Conservation (phyloP, 2,113 vertebrate species). For the Pelecanoides urinatrix region DNA sequence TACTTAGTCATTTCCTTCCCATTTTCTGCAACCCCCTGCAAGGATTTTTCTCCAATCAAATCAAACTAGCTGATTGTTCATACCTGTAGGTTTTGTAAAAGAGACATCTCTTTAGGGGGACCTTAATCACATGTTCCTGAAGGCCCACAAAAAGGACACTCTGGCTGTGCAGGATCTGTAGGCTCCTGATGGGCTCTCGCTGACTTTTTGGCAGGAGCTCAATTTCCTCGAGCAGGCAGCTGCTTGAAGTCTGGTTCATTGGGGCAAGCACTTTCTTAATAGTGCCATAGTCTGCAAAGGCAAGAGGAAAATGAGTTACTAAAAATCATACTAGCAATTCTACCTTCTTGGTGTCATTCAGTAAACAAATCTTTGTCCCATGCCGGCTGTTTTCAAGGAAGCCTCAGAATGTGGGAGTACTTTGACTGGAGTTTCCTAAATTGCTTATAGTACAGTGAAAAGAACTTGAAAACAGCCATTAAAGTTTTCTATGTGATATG, state of each 20-base stretch:
- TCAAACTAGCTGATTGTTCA: background rate
- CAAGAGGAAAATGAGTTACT: background rate
- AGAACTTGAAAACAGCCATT: background rate
- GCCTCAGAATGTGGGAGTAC: background rate
- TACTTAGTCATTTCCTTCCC: background rate
- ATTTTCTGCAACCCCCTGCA: background rate
- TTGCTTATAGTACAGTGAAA: background rate
- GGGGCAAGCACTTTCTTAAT: constrained; percentile 95
- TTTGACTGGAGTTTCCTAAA: background rate
- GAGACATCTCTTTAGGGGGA: constrained; percentile 91
- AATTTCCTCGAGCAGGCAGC: constrained; percentile 94
- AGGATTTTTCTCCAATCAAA: background rate
- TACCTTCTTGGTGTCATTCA: background rate
- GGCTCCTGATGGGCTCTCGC: constrained; percentile 84
- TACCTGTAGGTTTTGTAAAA: constrained; percentile 91
- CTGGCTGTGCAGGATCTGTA: constrained; percentile 92
- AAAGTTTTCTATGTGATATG: background rate
- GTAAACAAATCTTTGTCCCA: background rate
- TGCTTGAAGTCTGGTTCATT: constrained; percentile 81
- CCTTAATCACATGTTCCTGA: constrained; percentile 88
- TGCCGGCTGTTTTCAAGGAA: background rate
- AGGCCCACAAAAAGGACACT: constrained; percentile 93
- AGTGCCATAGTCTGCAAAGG: constrained; percentile 89
- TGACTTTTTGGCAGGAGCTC: constrained; percentile 85
- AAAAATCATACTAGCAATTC: background rate